Evolutionary conservation across 2,888 invertebrate species (phyloP), one percentile per base, ranked within the genome.

Genomic region (Drosophila austrosaltans): DNA sequence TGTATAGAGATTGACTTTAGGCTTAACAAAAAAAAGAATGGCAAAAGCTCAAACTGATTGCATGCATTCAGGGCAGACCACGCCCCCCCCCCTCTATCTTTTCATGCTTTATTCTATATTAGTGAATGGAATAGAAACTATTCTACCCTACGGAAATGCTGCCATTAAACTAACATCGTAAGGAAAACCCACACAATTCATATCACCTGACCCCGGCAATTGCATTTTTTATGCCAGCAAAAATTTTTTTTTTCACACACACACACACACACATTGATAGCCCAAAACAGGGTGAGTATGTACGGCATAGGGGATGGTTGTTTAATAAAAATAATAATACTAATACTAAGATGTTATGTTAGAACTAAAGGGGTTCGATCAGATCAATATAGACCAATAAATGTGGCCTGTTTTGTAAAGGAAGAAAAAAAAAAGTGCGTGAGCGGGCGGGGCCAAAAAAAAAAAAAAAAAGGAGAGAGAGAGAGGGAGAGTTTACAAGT

Each of bases 341-440:
- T 72, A 63, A 77, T 77, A 77, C 48, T 25, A 48, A 48, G 48
- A 48, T 48, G 25, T 48, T 48, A 25, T 69, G 65, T 69, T 63
- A 58, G 8, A 68, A 36, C 2, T 22, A 44, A 22, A 48, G 16
- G 76, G 81, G 82, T 77, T 79, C 65, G 89, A 82, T 84, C 69
- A 84, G 83, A 83, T 83, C 83, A 89, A 84, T 84, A 84, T 65
- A 71, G 79, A 79, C 89, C 83, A 83, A 88, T 83, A 81, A 79
- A 72, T 63, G 10, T 39, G 53, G 4, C 4, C 2, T 53, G 28
- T 61, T n/a, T 60, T 36, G 16, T 16, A 16, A 16, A 16, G 16
- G 16, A 16, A 16, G 16, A 16, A 10, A 42, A 56, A 36, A 71
- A 58, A 58, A 63, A 67, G 65, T 63, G 61, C 69, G 36, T 79